These are phyloP conservation scores for Thysanoteuthis rhombus DNA, from an alignment of 2,888 invertebrate genomes.

Conservation along the genomic window DNA sequence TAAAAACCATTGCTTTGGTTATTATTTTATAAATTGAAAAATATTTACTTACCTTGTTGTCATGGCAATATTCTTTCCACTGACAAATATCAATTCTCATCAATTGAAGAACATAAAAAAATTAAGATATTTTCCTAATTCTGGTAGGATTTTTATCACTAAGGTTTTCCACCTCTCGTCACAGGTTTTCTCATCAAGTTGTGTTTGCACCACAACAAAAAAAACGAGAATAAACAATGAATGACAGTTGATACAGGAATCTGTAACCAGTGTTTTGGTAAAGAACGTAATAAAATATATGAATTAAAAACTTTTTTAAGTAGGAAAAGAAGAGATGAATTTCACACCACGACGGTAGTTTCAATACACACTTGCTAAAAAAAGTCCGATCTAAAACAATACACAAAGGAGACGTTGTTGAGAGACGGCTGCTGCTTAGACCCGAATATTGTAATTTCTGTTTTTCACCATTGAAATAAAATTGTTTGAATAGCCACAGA, in stretches of 20 bases:
- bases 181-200: background rate
- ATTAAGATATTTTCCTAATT: background rate
- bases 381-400: background rate
- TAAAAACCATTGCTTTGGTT: background rate
- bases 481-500: background rate
- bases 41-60: constrained; percentile 30
- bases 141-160: background rate
- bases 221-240: background rate
- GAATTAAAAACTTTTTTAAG: too few species aligned
- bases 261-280: background rate
- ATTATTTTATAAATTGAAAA: background rate
- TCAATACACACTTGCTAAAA: background rate
- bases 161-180: background rate
- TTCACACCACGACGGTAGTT: background rate
- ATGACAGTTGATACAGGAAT: background rate
- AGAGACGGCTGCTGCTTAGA: background rate
- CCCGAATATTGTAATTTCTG: background rate
- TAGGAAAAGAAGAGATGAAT: background rate
- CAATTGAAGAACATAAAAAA: background rate
- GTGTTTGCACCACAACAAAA: background rate
- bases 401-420: background rate
- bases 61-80: constrained; percentile 29
- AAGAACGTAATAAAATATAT: background rate
- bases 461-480: background rate
- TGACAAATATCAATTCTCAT: background rate